These are phyloP conservation scores for Leucosticte australis DNA, from an alignment of 2,113 vertebrate species.

Conservation along the genomic window DNA sequence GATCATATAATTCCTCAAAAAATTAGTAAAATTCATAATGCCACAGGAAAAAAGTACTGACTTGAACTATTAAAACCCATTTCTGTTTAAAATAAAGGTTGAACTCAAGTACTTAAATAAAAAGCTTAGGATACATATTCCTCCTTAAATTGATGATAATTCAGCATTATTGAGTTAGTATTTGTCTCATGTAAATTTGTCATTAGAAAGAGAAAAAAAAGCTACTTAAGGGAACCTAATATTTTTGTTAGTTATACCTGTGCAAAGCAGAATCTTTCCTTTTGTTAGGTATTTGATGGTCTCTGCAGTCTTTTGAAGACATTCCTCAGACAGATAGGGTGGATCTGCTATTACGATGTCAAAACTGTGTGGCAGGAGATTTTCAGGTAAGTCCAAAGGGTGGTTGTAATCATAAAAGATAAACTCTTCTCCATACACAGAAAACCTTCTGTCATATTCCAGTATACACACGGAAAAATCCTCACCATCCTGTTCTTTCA, in stretches of 20 bases:
- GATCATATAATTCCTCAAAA: neutral
- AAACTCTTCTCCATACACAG: slow-evolving; percentile 88
- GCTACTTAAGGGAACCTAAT: neutral
- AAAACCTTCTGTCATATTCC: slow-evolving; percentile 91
- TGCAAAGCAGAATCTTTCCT: slow-evolving; percentile 92
- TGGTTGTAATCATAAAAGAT: slow-evolving; percentile 91
- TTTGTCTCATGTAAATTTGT: neutral
- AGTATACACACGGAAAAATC: slow-evolving; percentile 74
- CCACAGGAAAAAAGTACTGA: neutral
- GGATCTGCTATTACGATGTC: slow-evolving; percentile 92
- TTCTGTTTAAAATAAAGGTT: neutral
- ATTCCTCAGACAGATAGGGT: slow-evolving; percentile 92
- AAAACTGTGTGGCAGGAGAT: slow-evolving; percentile 79
- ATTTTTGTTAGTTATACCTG: slow-evolving; percentile 76
- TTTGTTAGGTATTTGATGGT: slow-evolving; percentile 86
- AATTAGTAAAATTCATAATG: neutral
- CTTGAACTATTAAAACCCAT: neutral
- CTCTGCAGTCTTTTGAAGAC: slow-evolving; percentile 86
- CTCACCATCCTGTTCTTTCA: slow-evolving; percentile 76
- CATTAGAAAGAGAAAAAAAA: neutral
- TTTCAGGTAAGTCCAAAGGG: slow-evolving; percentile 79
- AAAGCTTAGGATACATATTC: neutral
- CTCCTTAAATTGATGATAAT: neutral
- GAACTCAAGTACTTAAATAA: neutral
- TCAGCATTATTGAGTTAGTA: neutral